phyloP scores from a whole-genome alignment of 2,888 invertebrate species.

The Latrodectus elegans region DNA sequence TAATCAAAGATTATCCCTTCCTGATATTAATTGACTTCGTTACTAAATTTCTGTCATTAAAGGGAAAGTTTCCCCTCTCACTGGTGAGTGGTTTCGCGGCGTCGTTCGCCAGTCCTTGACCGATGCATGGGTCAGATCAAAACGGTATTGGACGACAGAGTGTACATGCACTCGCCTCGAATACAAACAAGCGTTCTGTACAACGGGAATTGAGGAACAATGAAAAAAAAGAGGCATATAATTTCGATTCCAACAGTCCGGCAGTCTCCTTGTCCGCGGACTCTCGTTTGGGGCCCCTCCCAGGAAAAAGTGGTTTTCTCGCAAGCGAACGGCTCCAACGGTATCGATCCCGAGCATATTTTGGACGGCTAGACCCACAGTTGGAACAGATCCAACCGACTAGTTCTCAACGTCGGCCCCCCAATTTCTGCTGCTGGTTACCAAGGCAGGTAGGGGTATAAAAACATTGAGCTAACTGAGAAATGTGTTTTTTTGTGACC shows the following conservation, averaged over 20 bases:
- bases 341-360: conserved; percentile 53
- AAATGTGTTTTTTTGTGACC: conserved; percentile 38
- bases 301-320: conserved; percentile 14
- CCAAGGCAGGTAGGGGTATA: conserved; percentile 66
- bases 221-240: background rate
- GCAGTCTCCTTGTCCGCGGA: conserved; percentile 14
- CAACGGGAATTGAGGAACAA: background rate
- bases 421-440: conserved; percentile 42
- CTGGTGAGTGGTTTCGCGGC: too few species aligned
- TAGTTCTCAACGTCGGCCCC: conserved; percentile 17
- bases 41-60: too few species aligned
- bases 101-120: background rate
- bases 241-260: conserved; percentile 25
- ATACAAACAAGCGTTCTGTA: conserved; percentile 16
- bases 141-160: background rate
- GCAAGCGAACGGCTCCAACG: conserved; percentile 16
- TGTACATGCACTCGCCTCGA: conserved; percentile 18
- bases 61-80: too few species aligned
- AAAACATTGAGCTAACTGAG: conserved; percentile 45
- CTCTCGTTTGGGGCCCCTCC: conserved; percentile 42
- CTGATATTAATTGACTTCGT: too few species aligned
- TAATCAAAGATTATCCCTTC: too few species aligned
- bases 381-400: conserved; percentile 56
- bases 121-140: background rate
- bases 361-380: conserved; percentile 55